A percentile compares a stretch with the other conserved stretches of the same genome.
Conservation (phyloP, 2,113 vertebrate species). For the Morone chrysops region DNA sequence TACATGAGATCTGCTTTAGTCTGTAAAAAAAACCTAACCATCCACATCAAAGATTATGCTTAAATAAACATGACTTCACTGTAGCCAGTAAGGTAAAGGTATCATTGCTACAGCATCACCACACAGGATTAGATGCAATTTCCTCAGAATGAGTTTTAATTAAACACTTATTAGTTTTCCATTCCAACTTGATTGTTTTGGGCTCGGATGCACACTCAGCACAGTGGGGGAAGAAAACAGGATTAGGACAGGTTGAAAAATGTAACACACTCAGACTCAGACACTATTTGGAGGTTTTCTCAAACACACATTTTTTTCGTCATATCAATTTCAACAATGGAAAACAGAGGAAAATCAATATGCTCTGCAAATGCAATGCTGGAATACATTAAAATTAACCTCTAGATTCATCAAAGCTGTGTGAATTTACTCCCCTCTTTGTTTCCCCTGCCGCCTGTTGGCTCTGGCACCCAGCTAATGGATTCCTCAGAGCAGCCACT, state of each 20-base stretch:
- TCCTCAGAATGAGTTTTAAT: constrained; percentile 77
- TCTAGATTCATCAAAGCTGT: constrained; percentile 50
- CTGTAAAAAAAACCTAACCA: neutral
- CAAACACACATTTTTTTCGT: constrained; percentile 25
- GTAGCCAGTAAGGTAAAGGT: constrained; percentile 20
- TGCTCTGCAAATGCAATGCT: constrained; percentile 36
- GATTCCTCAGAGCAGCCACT: constrained; percentile 69
- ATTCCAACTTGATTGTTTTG: constrained; percentile 68
- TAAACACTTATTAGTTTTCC: constrained; percentile 78
- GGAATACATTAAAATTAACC: constrained; percentile 58
- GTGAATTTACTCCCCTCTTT: constrained; percentile 25
- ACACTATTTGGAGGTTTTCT: constrained; percentile 32
- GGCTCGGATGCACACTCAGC: constrained; percentile 34
- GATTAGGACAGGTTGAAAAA: constrained; percentile 65
- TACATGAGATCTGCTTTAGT: neutral
- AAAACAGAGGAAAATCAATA: constrained; percentile 50
- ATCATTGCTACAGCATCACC: constrained; percentile 59
- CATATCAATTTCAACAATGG: constrained; percentile 45
- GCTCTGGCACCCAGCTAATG: constrained; percentile 52
- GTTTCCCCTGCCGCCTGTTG: constrained; percentile 30
- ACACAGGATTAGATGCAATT: constrained; percentile 63
- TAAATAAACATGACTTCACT: constrained; percentile 26
- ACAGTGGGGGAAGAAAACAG: constrained; percentile 40
- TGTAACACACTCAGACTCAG: constrained; percentile 44
- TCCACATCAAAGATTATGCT: too few species aligned